These are phyloP conservation scores for Aselliscus stoliczkanus DNA, from an alignment of 2,797 vertebrate genomes.

Conservation along the genomic window DNA sequence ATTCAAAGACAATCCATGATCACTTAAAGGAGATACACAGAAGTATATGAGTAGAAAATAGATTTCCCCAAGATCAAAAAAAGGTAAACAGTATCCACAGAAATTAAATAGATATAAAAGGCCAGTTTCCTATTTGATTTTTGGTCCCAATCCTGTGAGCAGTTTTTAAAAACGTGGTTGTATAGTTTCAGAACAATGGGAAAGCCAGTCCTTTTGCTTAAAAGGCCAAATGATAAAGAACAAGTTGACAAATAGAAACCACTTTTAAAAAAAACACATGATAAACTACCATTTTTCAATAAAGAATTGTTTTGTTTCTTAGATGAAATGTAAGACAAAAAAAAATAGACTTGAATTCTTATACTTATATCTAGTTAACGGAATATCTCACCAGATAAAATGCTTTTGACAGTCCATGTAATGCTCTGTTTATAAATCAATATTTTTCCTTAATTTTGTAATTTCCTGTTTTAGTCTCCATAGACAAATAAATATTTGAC, in stretches of 20 bases:
- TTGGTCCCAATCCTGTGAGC: background rate
- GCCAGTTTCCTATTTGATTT: background rate
- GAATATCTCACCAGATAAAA: slow-evolving; percentile 48
- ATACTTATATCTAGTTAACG: slow-evolving; percentile 24
- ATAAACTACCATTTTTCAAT: background rate
- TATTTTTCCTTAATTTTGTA: slow-evolving; percentile 52
- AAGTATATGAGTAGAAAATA: background rate
- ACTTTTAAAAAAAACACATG: background rate
- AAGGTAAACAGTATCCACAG: background rate
- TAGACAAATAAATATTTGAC: slow-evolving; percentile 40
- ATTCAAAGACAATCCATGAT: background rate
- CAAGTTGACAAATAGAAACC: background rate
- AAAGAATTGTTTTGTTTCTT: background rate
- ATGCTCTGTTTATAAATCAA: slow-evolving; percentile 38
- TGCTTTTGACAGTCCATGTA: slow-evolving; percentile 33
- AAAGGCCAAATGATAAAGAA: slow-evolving; percentile 31
- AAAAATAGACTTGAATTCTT: background rate
- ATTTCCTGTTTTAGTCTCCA: slow-evolving; percentile 45
- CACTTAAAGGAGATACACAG: background rate
- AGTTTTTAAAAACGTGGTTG: background rate
- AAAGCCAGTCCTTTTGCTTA: background rate
- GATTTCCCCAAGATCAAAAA: background rate
- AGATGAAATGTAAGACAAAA: background rate
- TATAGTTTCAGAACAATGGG: background rate
- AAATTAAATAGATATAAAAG: background rate